phyloP scores from a whole-genome alignment of 2,797 vertebrate genomes.

The Balearica regulorum region DNA sequence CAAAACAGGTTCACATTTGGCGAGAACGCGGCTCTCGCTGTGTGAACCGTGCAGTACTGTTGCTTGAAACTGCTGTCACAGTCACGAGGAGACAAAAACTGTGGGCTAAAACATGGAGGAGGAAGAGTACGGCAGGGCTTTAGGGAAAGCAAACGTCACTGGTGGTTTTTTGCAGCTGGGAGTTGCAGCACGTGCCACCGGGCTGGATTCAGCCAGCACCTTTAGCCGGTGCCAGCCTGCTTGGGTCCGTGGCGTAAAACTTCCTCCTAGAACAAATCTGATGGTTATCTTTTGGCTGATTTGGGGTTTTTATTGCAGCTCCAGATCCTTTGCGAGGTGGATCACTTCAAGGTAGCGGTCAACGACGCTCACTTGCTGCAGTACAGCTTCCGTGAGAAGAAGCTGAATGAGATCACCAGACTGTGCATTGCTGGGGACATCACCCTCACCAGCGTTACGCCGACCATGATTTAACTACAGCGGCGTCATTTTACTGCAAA shows the following conservation, averaged over 20 bases:
- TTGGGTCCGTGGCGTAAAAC: fast-evolving
- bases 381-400: conserved; percentile 83
- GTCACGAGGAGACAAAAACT: background rate
- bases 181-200: background rate
- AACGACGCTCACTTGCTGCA: conserved; percentile 86
- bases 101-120: fast-evolving
- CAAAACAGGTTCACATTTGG: background rate
- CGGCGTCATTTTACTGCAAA: fast-evolving
- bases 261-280: background rate
- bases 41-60: fast-evolving
- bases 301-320: conserved; percentile 70
- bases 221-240: background rate
- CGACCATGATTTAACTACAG: conserved; percentile 76
- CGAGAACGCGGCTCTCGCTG: background rate
- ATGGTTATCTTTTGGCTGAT: background rate
- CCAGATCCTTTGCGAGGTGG: conserved; percentile 86
- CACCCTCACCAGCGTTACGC: conserved; percentile 74
- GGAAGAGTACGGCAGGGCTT: background rate
- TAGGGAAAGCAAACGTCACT: background rate
- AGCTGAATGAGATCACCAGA: conserved; percentile 80
- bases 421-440: conserved; percentile 84
- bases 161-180: background rate
- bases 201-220: background rate
- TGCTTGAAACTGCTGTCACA: background rate
- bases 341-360: conserved; percentile 88